Base-by-base conservation (phyloP, 64 coral and sea anemone genomes). In the Montipora foliosa region DNA sequence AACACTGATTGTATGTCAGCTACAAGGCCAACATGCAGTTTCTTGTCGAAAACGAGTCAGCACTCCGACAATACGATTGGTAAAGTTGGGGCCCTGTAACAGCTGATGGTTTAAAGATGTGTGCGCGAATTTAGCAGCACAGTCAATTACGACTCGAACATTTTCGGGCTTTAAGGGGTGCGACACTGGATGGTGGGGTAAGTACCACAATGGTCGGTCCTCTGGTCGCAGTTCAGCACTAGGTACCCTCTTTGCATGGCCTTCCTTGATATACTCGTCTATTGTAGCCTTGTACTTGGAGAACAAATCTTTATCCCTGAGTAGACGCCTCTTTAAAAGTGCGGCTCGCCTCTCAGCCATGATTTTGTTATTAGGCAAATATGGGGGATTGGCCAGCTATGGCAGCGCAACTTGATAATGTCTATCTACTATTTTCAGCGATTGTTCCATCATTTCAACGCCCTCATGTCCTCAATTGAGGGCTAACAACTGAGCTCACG, bases 381-480 rank as follows among this genome's bases (percentile, higher is more conserved):
- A 80, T 55, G 94, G 94, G 78, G 84, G 20, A 11, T 95, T 16
- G 2, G 7, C 72, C 5, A 77, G 52, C 94, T 90, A 88, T 62
- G 89, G 81, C 51, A 95, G 46, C 22, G 80, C 88, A n/a, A 95
- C 81, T 48, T 95, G 94, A 69, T 69, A 95, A 74, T 91, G 89
- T 4, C 83, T 50, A 76, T 89, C 76, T 0, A 74, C 77, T 75
- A 78, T 74, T 75, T 76, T 86, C 44, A 93, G 22, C 29, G 91
- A 88, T 48, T 46, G 49, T 79, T 79, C 77, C 49, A 79, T 79
- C 77, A n/a, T 79, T n/a, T 4, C 51, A 79, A n/a, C 8, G 48
- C 77, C 29, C 29, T 37, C 29, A 37, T 37, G 29, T 37, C 29
- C 29, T 37, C 29, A 37, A 29, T 37, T 37, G 29, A 37, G 29